Percentiles rank a stretch among this genome's conserved stretches.
phyloP scores from a whole-genome alignment of 2,113 vertebrate species.

The Myodes glareolus region DNA sequence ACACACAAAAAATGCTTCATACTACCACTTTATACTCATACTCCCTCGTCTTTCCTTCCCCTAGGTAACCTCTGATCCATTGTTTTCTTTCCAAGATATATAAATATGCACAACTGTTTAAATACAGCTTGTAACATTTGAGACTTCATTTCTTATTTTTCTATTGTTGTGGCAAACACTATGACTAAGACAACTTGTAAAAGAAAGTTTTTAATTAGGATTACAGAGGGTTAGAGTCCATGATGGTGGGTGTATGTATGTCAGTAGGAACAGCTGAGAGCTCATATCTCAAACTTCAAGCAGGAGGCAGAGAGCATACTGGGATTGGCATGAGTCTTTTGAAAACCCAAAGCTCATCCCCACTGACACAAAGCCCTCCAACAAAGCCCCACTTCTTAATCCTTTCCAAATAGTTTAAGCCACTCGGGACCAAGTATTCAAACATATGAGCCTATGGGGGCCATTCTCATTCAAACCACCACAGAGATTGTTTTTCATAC shows the following conservation, averaged over 20 bases:
- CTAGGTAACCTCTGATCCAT: not conserved
- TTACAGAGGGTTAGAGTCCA: not conserved
- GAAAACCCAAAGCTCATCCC: not conserved
- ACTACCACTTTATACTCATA: not conserved
- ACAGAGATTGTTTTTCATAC: not conserved
- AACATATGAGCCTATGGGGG: not conserved
- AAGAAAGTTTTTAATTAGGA: not conserved
- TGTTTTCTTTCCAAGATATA: constrained; percentile 7
- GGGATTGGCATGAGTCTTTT: not conserved
- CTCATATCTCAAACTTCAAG: not conserved
- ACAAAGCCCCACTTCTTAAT: not conserved
- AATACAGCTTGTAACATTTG: not conserved
- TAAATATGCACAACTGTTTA: not conserved
- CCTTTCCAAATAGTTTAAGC: not conserved
- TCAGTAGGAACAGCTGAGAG: not conserved
- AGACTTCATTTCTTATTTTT: not conserved
- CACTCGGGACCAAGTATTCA: not conserved
- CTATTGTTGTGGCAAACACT: not conserved
- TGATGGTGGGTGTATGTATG: not conserved
- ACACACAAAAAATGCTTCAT: not conserved
- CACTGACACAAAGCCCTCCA: not conserved
- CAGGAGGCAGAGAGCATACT: not conserved
- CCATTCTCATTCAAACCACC: not conserved
- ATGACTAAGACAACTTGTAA: not conserved
- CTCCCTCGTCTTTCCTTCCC: not conserved